phyloP scores from a whole-genome alignment of 2,797 vertebrate species.

The Myotis daubentonii region DNA sequence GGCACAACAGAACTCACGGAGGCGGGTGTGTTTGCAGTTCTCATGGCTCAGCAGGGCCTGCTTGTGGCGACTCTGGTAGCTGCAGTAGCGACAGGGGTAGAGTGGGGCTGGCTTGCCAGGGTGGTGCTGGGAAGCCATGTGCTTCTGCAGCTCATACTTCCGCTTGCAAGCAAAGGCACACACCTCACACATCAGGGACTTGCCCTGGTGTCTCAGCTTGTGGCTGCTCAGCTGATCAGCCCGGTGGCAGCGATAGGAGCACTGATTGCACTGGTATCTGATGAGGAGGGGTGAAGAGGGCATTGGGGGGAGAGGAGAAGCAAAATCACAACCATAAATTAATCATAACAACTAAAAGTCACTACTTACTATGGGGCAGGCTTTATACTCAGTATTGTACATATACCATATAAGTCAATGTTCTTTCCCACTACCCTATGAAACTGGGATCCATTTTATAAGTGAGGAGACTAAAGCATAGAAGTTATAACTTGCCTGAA shows the following conservation, averaged over 20 bases:
- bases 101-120: constrained; percentile 81
- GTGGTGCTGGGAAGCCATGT: constrained; percentile 93
- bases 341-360: background rate
- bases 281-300: background rate
- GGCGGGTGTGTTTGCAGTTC: constrained; percentile 97
- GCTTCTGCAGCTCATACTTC: constrained; percentile 95
- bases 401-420: background rate
- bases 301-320: background rate
- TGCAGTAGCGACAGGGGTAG: constrained; percentile 94
- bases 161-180: constrained; percentile 97
- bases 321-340: background rate
- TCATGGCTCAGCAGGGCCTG: constrained; percentile 96
- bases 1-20: constrained; percentile 92
- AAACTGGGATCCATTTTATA: background rate
- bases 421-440: background rate
- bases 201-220: constrained; percentile 96
- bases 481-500: background rate
- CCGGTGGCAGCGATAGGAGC: constrained; percentile 96
- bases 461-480: background rate
- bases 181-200: constrained; percentile 96
- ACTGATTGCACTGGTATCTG: constrained; percentile 97
- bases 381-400: background rate
- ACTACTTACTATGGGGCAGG: background rate
- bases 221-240: constrained; percentile 98
- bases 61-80: constrained; percentile 93